phyloP scores from a whole-genome alignment of 2,113 vertebrate genomes.

The Nothobranchius kuhntae region DNA sequence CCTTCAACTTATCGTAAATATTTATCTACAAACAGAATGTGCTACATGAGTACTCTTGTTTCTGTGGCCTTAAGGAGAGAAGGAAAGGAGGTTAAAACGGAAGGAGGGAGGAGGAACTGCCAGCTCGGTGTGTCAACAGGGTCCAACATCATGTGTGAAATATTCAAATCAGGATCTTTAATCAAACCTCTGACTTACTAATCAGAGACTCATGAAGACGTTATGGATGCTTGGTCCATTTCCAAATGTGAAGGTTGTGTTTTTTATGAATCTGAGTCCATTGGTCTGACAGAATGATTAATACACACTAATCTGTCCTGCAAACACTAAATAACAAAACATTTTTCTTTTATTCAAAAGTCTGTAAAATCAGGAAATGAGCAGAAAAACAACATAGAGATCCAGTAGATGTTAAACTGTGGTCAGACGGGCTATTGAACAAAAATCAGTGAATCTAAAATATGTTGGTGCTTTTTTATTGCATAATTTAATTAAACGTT shows the following conservation, averaged over 20 bases:
- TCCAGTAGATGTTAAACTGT: neutral
- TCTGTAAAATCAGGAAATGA: neutral
- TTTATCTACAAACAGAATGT: constrained; percentile 14
- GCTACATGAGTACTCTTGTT: constrained; percentile 10
- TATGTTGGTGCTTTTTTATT: constrained; percentile 5
- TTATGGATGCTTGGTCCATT: constrained; percentile 4
- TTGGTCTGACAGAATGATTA: constrained; percentile 13
- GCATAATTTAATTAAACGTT: neutral
- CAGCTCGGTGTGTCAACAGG: neutral
- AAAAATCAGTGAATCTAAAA: too few species aligned
- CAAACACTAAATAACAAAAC: neutral
- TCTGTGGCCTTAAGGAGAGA: constrained; percentile 48
- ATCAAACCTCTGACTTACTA: neutral
- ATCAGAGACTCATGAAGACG: neutral
- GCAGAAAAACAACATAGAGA: neutral
- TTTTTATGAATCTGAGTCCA: constrained; percentile 1
- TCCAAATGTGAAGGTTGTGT: neutral
- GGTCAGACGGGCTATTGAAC: too few species aligned
- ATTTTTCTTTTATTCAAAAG: neutral
- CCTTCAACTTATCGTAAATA: constrained; percentile 34
- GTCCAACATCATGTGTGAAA: neutral
- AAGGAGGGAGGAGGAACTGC: neutral
- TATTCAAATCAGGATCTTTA: neutral
- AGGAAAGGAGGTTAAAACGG: neutral
- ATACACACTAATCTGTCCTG: neutral